phyloP scores from a whole-genome alignment of 2,888 invertebrate species.

The Torymus tubicola region DNA sequence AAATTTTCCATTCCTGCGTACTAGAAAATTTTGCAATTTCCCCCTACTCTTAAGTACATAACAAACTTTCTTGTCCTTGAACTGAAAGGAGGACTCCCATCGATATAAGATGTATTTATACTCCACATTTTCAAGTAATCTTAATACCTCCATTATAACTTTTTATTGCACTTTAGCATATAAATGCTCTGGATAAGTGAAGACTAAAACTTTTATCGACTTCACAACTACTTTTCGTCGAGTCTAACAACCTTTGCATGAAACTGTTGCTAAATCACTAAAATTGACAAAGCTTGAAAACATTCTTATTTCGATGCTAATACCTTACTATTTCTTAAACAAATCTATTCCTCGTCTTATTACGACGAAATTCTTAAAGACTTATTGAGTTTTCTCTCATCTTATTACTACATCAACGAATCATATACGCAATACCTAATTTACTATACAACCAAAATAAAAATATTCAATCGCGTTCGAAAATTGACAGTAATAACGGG shows the following conservation, averaged over 20 bases:
- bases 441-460: no score
- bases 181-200: conserved; percentile 41
- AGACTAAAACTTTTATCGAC: conserved; percentile 51
- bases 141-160: conserved; percentile 50
- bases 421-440: no score
- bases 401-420: no score
- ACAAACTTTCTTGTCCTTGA: no score
- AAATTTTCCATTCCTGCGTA: no score
- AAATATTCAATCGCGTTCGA: no score
- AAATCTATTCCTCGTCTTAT: conserved; percentile 15
- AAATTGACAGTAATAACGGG: no score
- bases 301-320: conserved; percentile 14
- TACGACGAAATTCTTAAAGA: background rate
- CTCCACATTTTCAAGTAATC: conserved; percentile 32
- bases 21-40: no score
- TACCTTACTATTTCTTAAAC: background rate
- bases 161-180: conserved; percentile 40
- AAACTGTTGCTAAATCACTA: conserved; percentile 29
- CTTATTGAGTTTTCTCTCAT: no score
- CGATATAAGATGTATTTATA: conserved; percentile 16
- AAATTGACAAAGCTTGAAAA: conserved; percentile 24
- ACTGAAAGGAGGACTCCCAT: conserved; percentile 9
- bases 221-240: conserved; percentile 41
- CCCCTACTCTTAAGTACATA: no score
- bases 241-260: conserved; percentile 35